phyloP scores from a whole-genome alignment of 2,888 invertebrate genomes.

The Oscheius sp. region DNA sequence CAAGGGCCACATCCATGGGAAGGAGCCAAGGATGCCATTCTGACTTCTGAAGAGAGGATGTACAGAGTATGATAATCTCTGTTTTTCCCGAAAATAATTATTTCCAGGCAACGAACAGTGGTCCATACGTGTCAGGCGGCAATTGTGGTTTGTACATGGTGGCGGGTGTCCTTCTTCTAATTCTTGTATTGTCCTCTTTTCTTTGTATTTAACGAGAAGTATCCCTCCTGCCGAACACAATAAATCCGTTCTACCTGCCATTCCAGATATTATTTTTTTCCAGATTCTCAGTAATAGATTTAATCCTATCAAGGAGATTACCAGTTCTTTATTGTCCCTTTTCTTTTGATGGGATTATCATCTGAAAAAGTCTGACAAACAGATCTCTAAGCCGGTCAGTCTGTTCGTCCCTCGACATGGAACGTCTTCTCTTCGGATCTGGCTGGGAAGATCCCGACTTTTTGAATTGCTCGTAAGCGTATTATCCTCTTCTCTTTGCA shows the following conservation, averaged over 20 bases:
- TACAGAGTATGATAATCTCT: neutral
- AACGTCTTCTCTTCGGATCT: neutral
- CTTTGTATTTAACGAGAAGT: no score
- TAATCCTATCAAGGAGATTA: no score
- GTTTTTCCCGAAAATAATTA: neutral
- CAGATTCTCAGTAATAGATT: no score
- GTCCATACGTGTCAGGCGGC: constrained; percentile 6
- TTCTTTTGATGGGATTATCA: neutral
- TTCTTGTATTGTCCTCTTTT: no score
- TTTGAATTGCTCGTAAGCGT: neutral
- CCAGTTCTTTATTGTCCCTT: no score
- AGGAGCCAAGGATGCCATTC: constrained; percentile 71
- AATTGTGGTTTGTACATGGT: neutral
- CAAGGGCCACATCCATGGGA: constrained; percentile 74
- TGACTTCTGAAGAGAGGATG: constrained; percentile 22
- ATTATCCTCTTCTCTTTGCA: no score
- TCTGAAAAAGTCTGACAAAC: neutral
- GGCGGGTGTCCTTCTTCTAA: neutral
- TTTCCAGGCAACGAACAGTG: constrained; percentile 18
- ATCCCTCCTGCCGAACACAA: no score
- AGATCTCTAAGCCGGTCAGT: no score
- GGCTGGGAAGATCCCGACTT: neutral
- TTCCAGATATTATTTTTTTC: no score
- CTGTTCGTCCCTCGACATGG: neutral
- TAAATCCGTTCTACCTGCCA: no score